Conservation (phyloP, 2,888 invertebrate species). For the Synergus umbraculus region DNA sequence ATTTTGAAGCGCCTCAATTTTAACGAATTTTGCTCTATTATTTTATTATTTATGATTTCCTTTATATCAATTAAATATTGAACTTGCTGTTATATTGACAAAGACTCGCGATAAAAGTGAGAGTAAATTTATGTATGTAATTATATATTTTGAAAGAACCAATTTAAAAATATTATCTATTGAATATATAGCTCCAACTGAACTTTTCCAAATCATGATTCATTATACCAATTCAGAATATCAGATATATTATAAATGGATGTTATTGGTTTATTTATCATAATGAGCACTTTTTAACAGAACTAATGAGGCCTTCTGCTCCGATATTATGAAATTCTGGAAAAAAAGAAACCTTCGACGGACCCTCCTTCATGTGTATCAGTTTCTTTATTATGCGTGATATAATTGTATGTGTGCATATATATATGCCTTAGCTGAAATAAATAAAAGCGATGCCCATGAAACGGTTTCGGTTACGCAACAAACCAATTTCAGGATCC, state of each 20-base stretch:
- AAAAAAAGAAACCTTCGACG: constrained; percentile 4
- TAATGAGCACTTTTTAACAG: neutral
- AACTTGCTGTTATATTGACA: no score
- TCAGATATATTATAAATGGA: no score
- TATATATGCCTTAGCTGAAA: neutral
- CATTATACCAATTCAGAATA: no score
- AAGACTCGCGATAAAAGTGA: no score
- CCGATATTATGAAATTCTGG: constrained; percentile 19
- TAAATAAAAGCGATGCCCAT: constrained; percentile 13
- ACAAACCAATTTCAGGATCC: constrained; percentile 22
- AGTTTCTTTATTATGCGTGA: neutral
- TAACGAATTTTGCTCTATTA: neutral
- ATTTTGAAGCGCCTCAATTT: constrained; percentile 25
- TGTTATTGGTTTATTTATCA: neutral
- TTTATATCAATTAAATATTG: neutral
- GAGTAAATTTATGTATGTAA: no score
- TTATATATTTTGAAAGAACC: no score
- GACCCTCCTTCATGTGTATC: neutral
- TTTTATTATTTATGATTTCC: neutral
- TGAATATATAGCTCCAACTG: no score
- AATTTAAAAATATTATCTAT: no score
- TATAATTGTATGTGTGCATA: neutral
- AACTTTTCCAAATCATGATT: no score
- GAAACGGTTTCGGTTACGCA: constrained; percentile 24
- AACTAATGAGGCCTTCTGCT: neutral